Base-by-base conservation (phyloP, 2,797 vertebrate species). In the Myotis findleyi region DNA sequence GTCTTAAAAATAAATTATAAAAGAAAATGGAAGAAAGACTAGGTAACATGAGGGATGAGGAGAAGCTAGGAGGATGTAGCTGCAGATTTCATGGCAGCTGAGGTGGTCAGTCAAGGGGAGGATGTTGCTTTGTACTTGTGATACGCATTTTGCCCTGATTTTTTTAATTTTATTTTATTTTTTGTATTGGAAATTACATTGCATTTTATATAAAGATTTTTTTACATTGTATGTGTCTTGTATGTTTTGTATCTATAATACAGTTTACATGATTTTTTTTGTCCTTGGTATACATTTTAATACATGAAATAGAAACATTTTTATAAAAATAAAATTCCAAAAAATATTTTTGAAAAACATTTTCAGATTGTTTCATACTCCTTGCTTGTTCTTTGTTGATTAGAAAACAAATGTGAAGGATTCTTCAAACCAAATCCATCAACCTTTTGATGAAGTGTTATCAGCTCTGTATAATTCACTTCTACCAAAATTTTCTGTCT, bases 291-390 rank as follows among this genome's bases (percentile, higher is more conserved):
- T 92, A 90, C 85, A 91, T 96, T 97, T 97, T 94, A 86, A 93
- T 85, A 97, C 64, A 89, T 82, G 89, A 92, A 92, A 94, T 57
- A 86, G 93, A 83, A 87, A 36, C 23, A 7, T 36, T 51, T 71
- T 91, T 92, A 73, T 86, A 92, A 87, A 93, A 97, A 96, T 97
- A 97, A 97, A 97, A 92, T 97, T 84, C 20, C 47, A 88, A 47
- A 94, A 93, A 93, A 68, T 68, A 79, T 89, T 86, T 96, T 92
- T 88, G 13, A 84, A 91, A 95, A 86, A 55, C 33, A 79, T 68
- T 81, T 92, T 90, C 71, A 68, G 6, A 53, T 90, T 93, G 36
- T 93, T 80, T 96, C 57, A 84, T 47, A 86, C 11, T 86, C 13
- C 23, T 89, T 93, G 53, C 49, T 81, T 94, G 23, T 76, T 41